Conservation (phyloP, 2,888 invertebrate species). For the Toxonevra muliebris region DNA sequence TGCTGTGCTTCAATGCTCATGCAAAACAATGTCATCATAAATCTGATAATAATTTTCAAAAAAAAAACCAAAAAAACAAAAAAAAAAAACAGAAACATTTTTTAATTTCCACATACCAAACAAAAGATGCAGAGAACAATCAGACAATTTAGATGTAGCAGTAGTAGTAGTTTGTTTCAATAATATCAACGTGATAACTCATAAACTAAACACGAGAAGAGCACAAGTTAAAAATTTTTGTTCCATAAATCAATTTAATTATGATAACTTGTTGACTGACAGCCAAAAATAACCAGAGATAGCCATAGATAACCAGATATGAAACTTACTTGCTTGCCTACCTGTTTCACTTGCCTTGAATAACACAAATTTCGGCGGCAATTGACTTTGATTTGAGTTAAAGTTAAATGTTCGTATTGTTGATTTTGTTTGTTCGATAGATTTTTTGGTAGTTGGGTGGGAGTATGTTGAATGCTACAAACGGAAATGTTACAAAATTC, state of each 20-base stretch:
- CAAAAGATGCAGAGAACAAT: neutral
- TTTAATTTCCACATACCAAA: conserved; percentile 17
- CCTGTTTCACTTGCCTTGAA: neutral
- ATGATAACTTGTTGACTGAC: conserved; percentile 32
- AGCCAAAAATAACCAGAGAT: neutral
- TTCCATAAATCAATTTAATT: conserved; percentile 37
- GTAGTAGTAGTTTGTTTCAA: too few species aligned
- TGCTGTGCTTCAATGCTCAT: conserved; percentile 10
- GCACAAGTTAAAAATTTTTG: neutral
- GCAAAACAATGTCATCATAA: conserved; percentile 16
- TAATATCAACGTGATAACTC: neutral
- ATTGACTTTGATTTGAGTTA: conserved; percentile 17
- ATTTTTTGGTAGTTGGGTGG: neutral
- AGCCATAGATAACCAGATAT: too few species aligned
- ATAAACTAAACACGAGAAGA: neutral
- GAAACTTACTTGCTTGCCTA: neutral
- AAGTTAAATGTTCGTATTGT: neutral
- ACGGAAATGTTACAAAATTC: conserved; percentile 8
- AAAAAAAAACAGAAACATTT: conserved; percentile 4
- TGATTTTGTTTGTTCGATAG: neutral
- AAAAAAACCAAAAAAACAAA: neutral
- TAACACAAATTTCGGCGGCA: conserved; percentile 8
- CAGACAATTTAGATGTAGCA: neutral
- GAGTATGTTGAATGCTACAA: neutral
- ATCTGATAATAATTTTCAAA: conserved; percentile 17